Base-by-base conservation (phyloP, 53 echinoderm and acorn worm species). In the Holothuria leucospilota region DNA sequence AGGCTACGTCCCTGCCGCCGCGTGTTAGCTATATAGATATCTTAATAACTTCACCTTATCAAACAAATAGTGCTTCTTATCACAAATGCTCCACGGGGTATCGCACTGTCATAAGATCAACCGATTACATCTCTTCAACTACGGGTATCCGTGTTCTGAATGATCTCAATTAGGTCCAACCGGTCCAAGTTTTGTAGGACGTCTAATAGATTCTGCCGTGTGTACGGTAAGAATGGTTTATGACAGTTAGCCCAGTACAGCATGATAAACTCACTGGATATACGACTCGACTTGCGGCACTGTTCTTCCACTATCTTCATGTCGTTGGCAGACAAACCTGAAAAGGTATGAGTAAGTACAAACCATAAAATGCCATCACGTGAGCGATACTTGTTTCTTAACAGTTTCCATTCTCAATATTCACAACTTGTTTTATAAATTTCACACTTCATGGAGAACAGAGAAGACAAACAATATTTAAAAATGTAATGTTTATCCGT, bases 241-340 rank as follows among this genome's bases (percentile, higher is more conserved):
- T 20, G 72, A 42, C 46, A 20, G 39, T 72, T 38, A 14, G 72
- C 40, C 72, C 72, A 72, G 41, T 72, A 72, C 7, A 72, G 41
- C n/a, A 72, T 11, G 9, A 72, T 72, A 11, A 72, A 72, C 20
- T 72, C 72, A 29, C 72, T 72, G 16, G 72, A 41, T 28, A 72
- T 72, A 11, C 72, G 72, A 18, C 72, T 40, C n/a, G 72, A 40
- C 41, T 72, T 72, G 29, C 72, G 49, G 5, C 72, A 72, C 16
- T 72, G 72, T 42, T 72, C 41, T 20, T 72, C 41, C 8, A 72
- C 72, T 42, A 72, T 72, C 5, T 40, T 40, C 10, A 72, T 72
- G 21, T 72, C 72, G 18, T 14, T 72, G 21, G 72, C 41, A 18
- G 72, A 72, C 41, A 72, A 72, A 40, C 30, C 72, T 72, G 41